Evolutionary conservation across 2,888 invertebrate species (phyloP).

Genomic region (Drosophila neonasuta): DNA sequence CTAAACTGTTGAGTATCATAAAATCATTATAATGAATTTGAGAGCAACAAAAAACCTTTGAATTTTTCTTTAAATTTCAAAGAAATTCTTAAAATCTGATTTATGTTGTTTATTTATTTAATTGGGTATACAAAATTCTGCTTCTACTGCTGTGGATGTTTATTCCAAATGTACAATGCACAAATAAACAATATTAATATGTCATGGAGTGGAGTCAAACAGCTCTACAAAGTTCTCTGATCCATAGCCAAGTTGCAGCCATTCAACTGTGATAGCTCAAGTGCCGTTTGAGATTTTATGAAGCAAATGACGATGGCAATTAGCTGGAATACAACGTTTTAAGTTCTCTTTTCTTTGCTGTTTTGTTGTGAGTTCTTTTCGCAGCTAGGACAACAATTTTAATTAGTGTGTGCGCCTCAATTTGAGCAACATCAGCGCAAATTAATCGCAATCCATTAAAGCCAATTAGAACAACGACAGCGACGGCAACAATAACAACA

Average conservation of each 20-base stretch:
- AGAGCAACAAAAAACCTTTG: no score
- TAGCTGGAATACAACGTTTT: conserved; percentile 45
- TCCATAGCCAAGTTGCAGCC: conserved; percentile 43
- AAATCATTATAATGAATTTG: no score
- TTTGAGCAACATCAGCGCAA: conserved; percentile 66
- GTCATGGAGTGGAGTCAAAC: background rate
- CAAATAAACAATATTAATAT: background rate
- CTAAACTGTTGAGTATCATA: no score
- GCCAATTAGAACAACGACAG: conserved; percentile 63
- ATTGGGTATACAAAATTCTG: background rate
- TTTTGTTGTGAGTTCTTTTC: conserved; percentile 11
- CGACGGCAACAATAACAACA: conserved; percentile 1
- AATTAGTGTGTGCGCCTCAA: conserved; percentile 65
- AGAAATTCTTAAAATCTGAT: no score
- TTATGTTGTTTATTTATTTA: background rate
- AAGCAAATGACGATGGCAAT: conserved; percentile 59
- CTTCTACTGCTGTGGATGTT: background rate
- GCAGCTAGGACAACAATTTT: conserved; percentile 61
- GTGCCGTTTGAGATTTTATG: conserved; percentile 42
- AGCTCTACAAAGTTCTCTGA: conserved; percentile 35
- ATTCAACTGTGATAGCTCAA: conserved; percentile 48
- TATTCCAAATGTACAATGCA: background rate
- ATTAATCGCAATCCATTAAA: conserved; percentile 75
- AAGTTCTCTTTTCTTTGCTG: conserved; percentile 4
- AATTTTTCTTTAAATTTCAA: no score